Evolutionary conservation across 2,888 invertebrate species (phyloP).

Genomic region (Epinotia bilunana): DNA sequence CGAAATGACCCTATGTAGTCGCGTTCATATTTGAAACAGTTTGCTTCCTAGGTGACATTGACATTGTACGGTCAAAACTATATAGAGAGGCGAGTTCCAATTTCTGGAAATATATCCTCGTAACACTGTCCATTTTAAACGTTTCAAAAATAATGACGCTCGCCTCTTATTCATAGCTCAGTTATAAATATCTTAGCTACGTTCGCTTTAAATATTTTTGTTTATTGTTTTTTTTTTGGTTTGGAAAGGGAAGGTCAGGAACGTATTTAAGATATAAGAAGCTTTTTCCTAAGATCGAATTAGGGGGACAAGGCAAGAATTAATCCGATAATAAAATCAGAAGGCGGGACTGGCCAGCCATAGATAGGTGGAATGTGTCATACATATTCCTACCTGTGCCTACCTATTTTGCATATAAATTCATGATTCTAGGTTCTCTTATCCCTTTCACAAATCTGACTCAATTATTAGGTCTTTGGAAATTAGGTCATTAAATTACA

Average conservation of each 20-base stretch:
- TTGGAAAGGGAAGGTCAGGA: neutral
- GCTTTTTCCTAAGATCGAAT: neutral
- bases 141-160: conserved; percentile 31
- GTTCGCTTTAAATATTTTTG: neutral
- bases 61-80: conserved; percentile 22
- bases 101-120: conserved; percentile 20
- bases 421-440: too few relatives aligned
- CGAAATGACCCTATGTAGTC: too few relatives aligned
- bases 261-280: neutral
- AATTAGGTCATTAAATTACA: too few relatives aligned
- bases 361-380: too few relatives aligned
- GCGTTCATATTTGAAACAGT: neutral
- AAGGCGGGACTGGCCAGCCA: neutral
- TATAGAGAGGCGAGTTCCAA: too few relatives aligned
- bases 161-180: conserved; percentile 18
- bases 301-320: neutral
- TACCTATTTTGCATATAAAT: too few relatives aligned
- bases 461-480: too few relatives aligned
- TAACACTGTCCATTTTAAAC: conserved; percentile 22
- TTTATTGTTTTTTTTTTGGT: neutral
- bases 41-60: conserved; percentile 35
- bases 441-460: too few relatives aligned
- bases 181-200: conserved; percentile 13
- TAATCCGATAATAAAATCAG: neutral
- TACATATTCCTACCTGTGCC: too few relatives aligned